phyloP scores from a whole-genome alignment of 2,797 vertebrate genomes.

The Geotrypetes seraphini region DNA sequence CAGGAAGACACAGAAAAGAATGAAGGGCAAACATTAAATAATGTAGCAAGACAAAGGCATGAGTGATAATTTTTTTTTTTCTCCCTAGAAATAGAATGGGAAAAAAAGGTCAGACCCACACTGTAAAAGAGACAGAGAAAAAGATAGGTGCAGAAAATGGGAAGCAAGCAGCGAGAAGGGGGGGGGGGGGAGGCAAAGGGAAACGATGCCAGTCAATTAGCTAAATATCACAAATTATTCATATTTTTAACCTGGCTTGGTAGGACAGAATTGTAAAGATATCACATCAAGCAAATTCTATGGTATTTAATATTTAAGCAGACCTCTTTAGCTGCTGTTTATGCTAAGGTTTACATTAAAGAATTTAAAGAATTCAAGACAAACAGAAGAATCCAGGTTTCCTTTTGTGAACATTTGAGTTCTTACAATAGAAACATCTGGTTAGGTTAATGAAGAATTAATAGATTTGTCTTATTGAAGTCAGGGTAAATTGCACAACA shows the following conservation, averaged over 20 bases:
- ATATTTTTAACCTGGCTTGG: too few species aligned
- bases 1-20: too few species aligned
- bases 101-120: not conserved
- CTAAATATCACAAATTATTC: constrained; percentile 5
- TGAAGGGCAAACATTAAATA: too few species aligned
- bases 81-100: not conserved
- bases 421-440: constrained; percentile 1
- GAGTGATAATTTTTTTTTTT: too few species aligned
- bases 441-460: not conserved
- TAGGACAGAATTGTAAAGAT: constrained; percentile 22
- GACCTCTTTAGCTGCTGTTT: constrained; percentile 16
- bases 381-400: not conserved
- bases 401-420: not conserved
- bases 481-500: not conserved
- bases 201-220: constrained; percentile 1
- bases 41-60: too few species aligned
- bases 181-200: too few species aligned
- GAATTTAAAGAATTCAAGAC: constrained; percentile 4
- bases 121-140: not conserved
- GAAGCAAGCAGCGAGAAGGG: too few species aligned
- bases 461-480: fast-evolving
- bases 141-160: not conserved
- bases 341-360: constrained; percentile 9
- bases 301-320: constrained; percentile 20
- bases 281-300: constrained; percentile 7